Percentiles rank a stretch among this genome's conserved stretches.
phyloP scores from a whole-genome alignment of 2,888 invertebrate species.

The Linnaemya vulpina region DNA sequence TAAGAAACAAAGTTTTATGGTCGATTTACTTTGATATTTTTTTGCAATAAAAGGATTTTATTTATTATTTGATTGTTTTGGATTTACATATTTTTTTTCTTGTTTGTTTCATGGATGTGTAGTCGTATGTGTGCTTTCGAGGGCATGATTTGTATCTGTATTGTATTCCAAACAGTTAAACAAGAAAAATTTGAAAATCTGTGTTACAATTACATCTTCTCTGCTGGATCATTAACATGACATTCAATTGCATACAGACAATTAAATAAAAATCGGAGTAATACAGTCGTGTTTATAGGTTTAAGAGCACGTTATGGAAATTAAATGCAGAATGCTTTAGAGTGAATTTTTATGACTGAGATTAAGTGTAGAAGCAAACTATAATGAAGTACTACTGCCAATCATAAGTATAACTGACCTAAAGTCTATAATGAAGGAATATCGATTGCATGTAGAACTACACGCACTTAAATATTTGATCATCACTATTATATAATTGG shows the following conservation, averaged over 20 bases:
- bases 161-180: slow-evolving; percentile 46
- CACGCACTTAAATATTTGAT: slow-evolving; percentile 7
- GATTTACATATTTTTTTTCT: background rate
- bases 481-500: background rate
- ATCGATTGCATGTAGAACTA: background rate
- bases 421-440: no score
- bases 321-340: background rate
- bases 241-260: slow-evolving; percentile 55
- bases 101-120: background rate
- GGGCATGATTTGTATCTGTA: slow-evolving; percentile 3
- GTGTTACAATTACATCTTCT: slow-evolving; percentile 56
- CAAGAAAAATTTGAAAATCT: slow-evolving; percentile 58
- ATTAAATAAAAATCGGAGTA: background rate
- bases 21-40: slow-evolving; percentile 24
- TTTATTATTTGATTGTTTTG: slow-evolving; percentile 23
- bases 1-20: background rate
- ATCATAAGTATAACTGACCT: no score
- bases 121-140: background rate
- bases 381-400: no score
- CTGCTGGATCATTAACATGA: slow-evolving; percentile 62
- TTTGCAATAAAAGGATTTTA: slow-evolving; percentile 58
- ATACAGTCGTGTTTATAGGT: background rate
- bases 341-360: no score
- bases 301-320: slow-evolving; percentile 11
- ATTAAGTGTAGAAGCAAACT: no score